Evolutionary conservation across 2,888 invertebrate genomes (phyloP), one percentile per base, ranked within the genome.

Genomic region (Volucella bombylans): DNA sequence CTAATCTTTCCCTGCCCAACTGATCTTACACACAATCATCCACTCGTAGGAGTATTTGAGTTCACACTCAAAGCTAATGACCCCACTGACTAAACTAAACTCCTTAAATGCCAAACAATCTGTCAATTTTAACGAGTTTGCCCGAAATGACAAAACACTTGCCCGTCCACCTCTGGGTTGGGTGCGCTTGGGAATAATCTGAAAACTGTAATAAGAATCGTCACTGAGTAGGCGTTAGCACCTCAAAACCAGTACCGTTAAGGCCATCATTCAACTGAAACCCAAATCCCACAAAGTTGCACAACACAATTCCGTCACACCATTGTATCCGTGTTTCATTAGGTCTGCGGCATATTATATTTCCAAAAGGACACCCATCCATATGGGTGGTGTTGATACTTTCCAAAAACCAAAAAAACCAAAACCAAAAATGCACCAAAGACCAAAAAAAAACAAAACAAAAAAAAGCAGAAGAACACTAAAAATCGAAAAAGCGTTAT

Each of bases 331-430:
- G 55, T 73, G 52, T 72, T 79, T 64, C 74, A 81, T 81, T 74
- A 81, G 38, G 68, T 52, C 23, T 38, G 76, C 85, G 76, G 85
- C 81, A 64, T 77, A 85, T 85, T 81, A 85, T 47, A 18, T 81
- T 85, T 59, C 76, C 72, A 72, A 31, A 81, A 81, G 81, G 76
- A 77, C 85, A 80, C 50, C 54, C 43, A 55, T 50, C 59, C 57
- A 47, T 0, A 85, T 85, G 81, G 85, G 80, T 85, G 76, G 85
- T 85, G 79, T 85, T 85, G 68, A 50, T 45, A 15, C 68, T 38
- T 31, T 39, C 52, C 49, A 38, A 45, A 55, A 64, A 14, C 12
- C 14, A 49, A 59, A 45, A 52, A 39, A 15, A n/a, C 0, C 4
- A 31, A 31, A 31, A 31, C 6, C 4, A 31, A 31, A 31, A 31